Evolutionary conservation across 2,113 vertebrate genomes (phyloP).

Genomic region (Pycnonotus jocosus): DNA sequence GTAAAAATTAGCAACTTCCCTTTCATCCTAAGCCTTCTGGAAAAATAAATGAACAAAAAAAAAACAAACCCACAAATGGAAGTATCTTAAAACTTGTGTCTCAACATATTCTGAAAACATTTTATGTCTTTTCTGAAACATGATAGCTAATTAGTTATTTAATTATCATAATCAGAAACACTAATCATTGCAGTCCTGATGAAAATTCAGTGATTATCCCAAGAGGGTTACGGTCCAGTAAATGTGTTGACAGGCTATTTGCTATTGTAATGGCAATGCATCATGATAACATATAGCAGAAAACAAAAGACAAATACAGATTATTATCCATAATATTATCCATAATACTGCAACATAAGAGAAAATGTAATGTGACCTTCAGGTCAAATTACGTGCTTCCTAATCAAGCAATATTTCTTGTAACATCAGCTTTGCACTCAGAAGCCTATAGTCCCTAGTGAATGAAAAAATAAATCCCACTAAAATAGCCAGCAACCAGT

Average conservation of each 20-base stretch:
- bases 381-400: background rate
- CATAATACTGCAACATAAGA: background rate
- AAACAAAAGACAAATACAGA: constrained; percentile 35
- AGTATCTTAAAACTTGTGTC: background rate
- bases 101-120: constrained; percentile 1
- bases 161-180: constrained; percentile 76
- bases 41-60: too few species aligned
- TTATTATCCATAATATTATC: constrained; percentile 28
- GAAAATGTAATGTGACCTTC: background rate
- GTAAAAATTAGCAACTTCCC: background rate
- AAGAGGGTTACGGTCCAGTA: constrained; percentile 65
- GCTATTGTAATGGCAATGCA: constrained; percentile 57
- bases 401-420: background rate
- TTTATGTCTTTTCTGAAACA: constrained; percentile 62
- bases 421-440: background rate
- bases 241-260: constrained; percentile 70
- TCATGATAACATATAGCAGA: constrained; percentile 42
- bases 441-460: background rate
- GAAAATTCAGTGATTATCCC: constrained; percentile 73
- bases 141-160: constrained; percentile 74
- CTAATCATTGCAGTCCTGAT: constrained; percentile 73
- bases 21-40: background rate
- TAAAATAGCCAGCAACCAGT: background rate
- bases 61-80: background rate
- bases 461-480: background rate